phyloP scores from a whole-genome alignment of 2,113 vertebrate species.

The Rhombomys opimus region DNA sequence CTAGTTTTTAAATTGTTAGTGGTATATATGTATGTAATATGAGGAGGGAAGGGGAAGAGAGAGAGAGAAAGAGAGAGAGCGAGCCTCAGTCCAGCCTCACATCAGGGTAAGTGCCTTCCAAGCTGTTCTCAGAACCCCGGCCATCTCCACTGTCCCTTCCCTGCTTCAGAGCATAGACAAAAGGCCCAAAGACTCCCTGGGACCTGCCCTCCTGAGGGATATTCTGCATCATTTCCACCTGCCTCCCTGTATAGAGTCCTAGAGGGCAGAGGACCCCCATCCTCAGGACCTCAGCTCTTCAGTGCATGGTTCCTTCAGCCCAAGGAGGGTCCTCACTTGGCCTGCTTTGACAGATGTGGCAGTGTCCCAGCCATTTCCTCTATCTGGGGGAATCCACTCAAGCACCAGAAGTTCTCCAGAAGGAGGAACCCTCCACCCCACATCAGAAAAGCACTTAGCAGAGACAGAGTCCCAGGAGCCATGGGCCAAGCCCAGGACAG shows the following conservation, averaged over 20 bases:
- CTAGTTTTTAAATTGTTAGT: neutral
- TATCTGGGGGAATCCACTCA: neutral
- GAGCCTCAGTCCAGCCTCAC: neutral
- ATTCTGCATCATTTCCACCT: fast-evolving
- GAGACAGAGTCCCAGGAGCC: neutral
- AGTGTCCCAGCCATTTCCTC: neutral
- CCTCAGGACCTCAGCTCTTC: neutral
- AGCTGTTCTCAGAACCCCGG: no score
- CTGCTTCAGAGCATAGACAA: neutral
- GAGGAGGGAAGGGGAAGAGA: neutral
- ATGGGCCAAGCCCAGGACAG: neutral
- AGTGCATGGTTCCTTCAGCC: neutral
- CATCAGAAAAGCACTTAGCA: conserved; percentile 43
- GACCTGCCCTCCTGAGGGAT: neutral
- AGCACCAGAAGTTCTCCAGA: neutral
- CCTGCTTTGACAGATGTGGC: neutral
- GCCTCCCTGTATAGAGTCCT: neutral
- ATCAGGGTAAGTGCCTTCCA: neutral
- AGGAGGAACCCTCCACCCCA: neutral
- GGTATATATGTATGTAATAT: neutral
- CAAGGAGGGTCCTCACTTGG: neutral
- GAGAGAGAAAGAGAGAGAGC: neutral
- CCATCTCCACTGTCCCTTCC: neutral
- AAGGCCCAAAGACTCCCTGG: neutral
- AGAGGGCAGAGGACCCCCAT: neutral